Conservation (phyloP, 2,888 invertebrate species). For the Sabatieria punctata region DNA sequence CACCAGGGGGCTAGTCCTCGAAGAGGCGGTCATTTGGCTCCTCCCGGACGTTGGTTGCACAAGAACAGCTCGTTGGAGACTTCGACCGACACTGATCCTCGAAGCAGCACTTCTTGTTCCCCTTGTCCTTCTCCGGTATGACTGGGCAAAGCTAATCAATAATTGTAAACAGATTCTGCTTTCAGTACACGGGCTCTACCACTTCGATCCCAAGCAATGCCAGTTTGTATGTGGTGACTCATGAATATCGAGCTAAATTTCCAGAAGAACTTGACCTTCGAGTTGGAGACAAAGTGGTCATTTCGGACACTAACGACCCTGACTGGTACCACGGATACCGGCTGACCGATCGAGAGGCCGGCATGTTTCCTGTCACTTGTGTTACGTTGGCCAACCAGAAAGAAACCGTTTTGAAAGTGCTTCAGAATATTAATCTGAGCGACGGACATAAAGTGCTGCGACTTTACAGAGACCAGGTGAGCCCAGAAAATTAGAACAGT, state of each 20-base stretch:
- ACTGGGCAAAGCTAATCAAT: neutral
- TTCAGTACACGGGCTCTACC: too few relatives aligned
- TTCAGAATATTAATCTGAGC: slow-evolving; percentile 26
- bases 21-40: too few relatives aligned
- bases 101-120: slow-evolving; percentile 76
- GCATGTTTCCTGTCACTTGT: slow-evolving; percentile 32
- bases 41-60: too few relatives aligned
- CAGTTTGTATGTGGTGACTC: slow-evolving; percentile 67
- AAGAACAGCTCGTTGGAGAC: too few relatives aligned
- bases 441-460: slow-evolving; percentile 25
- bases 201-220: too few relatives aligned
- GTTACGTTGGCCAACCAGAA: slow-evolving; percentile 24
- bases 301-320: slow-evolving; percentile 78
- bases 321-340: slow-evolving; percentile 66
- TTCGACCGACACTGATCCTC: slow-evolving; percentile 32
- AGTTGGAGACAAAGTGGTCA: slow-evolving; percentile 73
- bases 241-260: slow-evolving; percentile 84
- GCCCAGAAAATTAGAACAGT: neutral
- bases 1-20: too few relatives aligned
- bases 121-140: slow-evolving; percentile 69
- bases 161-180: slow-evolving; percentile 5
- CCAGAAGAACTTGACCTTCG: slow-evolving; percentile 73
- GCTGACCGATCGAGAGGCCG: slow-evolving; percentile 11
- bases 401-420: slow-evolving; percentile 29
- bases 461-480: slow-evolving; percentile 32